A percentile compares a stretch with the other conserved stretches of the same genome.
Conservation (phyloP, 2,888 invertebrate species). For the Apotomis betuletana region DNA sequence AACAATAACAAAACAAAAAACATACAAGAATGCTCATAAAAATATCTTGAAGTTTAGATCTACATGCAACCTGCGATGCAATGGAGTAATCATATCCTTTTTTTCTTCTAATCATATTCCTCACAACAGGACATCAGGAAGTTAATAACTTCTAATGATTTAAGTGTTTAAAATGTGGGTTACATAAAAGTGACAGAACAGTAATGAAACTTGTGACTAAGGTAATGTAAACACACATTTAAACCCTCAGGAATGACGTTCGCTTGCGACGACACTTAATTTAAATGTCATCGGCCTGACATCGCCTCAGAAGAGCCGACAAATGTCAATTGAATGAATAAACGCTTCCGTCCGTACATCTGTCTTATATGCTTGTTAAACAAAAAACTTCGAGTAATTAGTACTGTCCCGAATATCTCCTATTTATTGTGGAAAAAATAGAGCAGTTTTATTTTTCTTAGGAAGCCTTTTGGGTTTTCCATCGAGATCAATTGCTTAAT, state of each 20-base stretch:
- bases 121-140: too few species aligned
- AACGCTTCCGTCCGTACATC: constrained; percentile 35
- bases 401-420: constrained; percentile 8
- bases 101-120: too few species aligned
- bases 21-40: too few species aligned
- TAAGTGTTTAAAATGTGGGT: too few species aligned
- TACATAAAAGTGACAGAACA: too few species aligned
- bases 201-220: background rate
- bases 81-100: too few species aligned
- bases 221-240: background rate
- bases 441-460: background rate
- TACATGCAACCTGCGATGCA: too few species aligned
- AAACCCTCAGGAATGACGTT: background rate
- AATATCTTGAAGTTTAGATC: too few species aligned
- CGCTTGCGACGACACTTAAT: constrained; percentile 16
- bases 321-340: constrained; percentile 38
- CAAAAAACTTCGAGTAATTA: constrained; percentile 31
- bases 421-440: constrained; percentile 17
- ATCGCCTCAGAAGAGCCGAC: constrained; percentile 34
- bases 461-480: background rate
- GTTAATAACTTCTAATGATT: too few species aligned
- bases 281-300: constrained; percentile 18
- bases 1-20: too few species aligned
- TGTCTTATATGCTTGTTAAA: constrained; percentile 29
- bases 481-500: too few species aligned